Evolutionary conservation across 2,113 vertebrate genomes (phyloP), one percentile per base, ranked within the genome.

Genomic region (Psittacula cyanocephala): DNA sequence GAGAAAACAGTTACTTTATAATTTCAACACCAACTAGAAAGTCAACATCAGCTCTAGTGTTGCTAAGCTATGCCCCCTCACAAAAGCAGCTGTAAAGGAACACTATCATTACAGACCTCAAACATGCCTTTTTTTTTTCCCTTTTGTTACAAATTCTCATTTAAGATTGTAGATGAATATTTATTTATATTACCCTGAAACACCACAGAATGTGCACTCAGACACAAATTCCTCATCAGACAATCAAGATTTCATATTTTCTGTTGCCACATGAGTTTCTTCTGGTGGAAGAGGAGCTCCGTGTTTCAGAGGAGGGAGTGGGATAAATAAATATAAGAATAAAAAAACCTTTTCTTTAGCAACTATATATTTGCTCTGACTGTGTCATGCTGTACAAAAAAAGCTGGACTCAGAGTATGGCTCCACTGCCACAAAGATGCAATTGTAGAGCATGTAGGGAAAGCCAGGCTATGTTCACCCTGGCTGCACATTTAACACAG

Each of bases 71-170:
- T 62, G 86, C 68, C 74, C 90, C 24, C 43, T 86, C 81, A 72
- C 87, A 81, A 90, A 90, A 82, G 87, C 91, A 96, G 89, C 92
- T 90, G 94, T 88, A 77, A 67, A 77, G 52, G 64, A 88, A 59
- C 47, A 75, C 95, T 70, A 86, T 67, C 77, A 50, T 86, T 84
- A 83, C 78, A 68, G 57, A 90, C 13, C 47, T 88, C 87, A 81
- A 91, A 83, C 72, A 57, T 4, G 10, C 10, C 9, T 65, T 76
- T n/a, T 63, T 43, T 27, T 72, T 69, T 25, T 6, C 31, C 31
- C 35, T 13, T 39, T 13, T 53, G 71, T 81, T 69, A 86, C 67
- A 91, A 91, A 84, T 76, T 55, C 79, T 81, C 75, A 16, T 86
- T 87, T 82, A 44, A 63, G 35, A 24, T 62, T 78, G 24, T 9